phyloP scores from a whole-genome alignment of 1,140 invertebrate genomes.

The Coelopa frigida region DNA sequence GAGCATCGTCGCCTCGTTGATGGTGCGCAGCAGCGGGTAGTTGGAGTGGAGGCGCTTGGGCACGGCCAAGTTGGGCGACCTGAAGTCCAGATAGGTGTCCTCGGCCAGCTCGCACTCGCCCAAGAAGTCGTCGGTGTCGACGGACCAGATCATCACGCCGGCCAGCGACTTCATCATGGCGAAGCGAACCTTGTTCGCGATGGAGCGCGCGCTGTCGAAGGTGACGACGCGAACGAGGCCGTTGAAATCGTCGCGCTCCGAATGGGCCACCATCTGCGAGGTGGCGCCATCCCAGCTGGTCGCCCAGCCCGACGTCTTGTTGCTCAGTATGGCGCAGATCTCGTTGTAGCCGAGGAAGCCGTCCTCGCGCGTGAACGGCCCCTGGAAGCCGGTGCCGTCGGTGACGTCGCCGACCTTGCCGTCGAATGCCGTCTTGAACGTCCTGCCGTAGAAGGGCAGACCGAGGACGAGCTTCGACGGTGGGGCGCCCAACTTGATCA shows the following conservation, averaged over 20 bases:
- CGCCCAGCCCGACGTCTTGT: constrained; percentile 46
- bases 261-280: constrained; percentile 51
- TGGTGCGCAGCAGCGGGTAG: constrained; percentile 55
- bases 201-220: constrained; percentile 55
- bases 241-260: constrained; percentile 42
- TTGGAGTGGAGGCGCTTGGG: constrained; percentile 46
- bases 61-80: constrained; percentile 17
- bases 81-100: constrained; percentile 47
- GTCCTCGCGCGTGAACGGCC: constrained; percentile 69
- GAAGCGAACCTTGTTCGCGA: constrained; percentile 55
- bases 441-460: constrained; percentile 74
- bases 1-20: constrained; percentile 53
- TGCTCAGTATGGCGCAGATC: constrained; percentile 46
- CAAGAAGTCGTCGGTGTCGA: constrained; percentile 69
- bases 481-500: constrained; percentile 62
- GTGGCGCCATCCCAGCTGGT: constrained; percentile 52
- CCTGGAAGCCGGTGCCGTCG: constrained; percentile 56
- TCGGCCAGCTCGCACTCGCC: constrained; percentile 53
- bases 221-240: constrained; percentile 48
- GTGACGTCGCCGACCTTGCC: constrained; percentile 47
- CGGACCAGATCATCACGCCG: constrained; percentile 79
- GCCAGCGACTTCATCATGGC: constrained; percentile 58
- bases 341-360: constrained; percentile 88
- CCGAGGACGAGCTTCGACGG: constrained; percentile 73
- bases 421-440: constrained; percentile 53